Base-by-base conservation (phyloP, 2,113 vertebrate genomes). In the Uria aalge region DNA sequence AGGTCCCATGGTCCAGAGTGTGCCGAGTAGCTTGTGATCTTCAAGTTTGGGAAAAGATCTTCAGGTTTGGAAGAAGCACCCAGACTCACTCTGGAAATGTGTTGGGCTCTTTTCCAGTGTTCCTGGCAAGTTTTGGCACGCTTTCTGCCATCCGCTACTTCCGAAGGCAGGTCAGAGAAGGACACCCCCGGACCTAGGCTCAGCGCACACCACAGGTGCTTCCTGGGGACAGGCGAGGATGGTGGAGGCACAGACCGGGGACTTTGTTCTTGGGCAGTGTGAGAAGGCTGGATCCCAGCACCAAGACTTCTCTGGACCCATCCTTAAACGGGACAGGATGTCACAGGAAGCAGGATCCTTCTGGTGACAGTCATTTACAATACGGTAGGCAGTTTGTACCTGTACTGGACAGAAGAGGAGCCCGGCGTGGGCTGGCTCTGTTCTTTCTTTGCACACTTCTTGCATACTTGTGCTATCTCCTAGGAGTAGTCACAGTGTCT, bases 121-220 rank as follows among this genome's bases (percentile, higher is more conserved):
- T 99, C 94, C 96, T 99, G 98, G 99, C 99, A 3, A 99, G 99
- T 43, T 91, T 99, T 6, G 99, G 99, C 60, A 99, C 99, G 1
- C 95, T 99, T 67, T 99, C 99, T 18, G 99, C 99, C 73, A 99
- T 99, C 94, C 98, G 98, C 89, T 99, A 99, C 97, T 98, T 99
- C 97, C 98, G 99, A 30, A 97, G 97, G 94, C 98, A 98, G 63
- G 92, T 97, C 60, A 96, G 94, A 82, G 95, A 94, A 78, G 97
- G 96, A 17, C 80, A 11, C 1, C 85, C 75, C 27, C 78, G 17
- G 52, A 82, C 59, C 79, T 94, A 81, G 88, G 22, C 68, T 57
- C 57, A 2, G 22, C 38, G 2, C 47, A 2, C 16, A 29, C 69
- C 55, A 12, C 41, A 55, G 59, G 16, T 59, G 84, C 92, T 41